A percentile compares a stretch with the other conserved stretches of the same genome.
These are phyloP conservation scores for Crypturellus tataupa DNA, from an alignment of 2,797 vertebrate species.

Conservation along the genomic window DNA sequence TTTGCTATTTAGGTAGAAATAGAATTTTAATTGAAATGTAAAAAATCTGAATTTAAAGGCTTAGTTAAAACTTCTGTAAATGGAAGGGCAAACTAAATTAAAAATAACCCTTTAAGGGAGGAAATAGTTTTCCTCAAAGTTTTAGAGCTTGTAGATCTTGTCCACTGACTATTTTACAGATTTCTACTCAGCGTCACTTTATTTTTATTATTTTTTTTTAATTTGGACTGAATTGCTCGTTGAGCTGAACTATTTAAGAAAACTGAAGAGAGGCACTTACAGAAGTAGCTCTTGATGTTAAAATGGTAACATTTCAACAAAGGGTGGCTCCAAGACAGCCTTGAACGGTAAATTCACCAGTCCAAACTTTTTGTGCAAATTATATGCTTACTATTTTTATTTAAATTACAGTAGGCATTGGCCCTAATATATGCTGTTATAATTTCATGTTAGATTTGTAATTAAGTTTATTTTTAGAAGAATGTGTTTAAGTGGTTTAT, in stretches of 20 bases:
- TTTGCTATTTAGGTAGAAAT: conserved; percentile 2
- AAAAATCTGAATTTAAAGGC: conserved; percentile 16
- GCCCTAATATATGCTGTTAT: conserved; percentile 58
- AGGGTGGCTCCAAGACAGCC: conserved; percentile 34
- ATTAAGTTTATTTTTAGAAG: conserved; percentile 72
- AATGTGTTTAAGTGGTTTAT: conserved; percentile 48
- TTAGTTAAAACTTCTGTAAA: not conserved
- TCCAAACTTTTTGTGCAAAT: conserved; percentile 25
- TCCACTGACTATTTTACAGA: not conserved
- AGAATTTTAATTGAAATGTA: conserved; percentile 27
- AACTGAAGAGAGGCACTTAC: not conserved
- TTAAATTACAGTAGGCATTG: conserved; percentile 64
- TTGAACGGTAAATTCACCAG: conserved; percentile 21
- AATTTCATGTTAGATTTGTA: conserved; percentile 58
- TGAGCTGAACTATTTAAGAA: not conserved
- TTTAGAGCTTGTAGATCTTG: not conserved
- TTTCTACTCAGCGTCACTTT: not conserved
- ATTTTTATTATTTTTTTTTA: not conserved
- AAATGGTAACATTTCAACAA: conserved; percentile 25
- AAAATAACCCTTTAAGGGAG: not conserved
- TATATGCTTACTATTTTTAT: conserved; percentile 67
- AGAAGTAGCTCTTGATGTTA: conserved; percentile 13
- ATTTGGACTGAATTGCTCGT: conserved; percentile 9
- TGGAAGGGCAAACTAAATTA: not conserved
- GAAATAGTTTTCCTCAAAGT: conserved; percentile 1